Evolutionary conservation across 1,140 invertebrate genomes (phyloP).

Genomic region (Paramacrobiotus metropolitanus): DNA sequence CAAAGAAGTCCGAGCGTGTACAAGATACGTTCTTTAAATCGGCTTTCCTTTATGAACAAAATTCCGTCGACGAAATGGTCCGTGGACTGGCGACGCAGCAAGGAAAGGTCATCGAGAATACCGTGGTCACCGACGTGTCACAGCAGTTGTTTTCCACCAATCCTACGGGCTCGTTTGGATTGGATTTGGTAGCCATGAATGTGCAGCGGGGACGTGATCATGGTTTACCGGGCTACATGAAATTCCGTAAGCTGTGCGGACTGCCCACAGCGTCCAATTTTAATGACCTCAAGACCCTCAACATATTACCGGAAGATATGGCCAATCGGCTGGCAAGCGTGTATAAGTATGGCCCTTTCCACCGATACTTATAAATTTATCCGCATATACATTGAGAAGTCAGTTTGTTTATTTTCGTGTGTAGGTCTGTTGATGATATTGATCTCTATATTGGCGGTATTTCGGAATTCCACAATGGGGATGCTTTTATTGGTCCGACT

Average conservation of each 20-base stretch:
- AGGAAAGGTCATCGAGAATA: background rate
- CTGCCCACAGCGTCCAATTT: background rate
- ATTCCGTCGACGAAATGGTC: slow-evolving; percentile 24
- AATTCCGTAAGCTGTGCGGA: slow-evolving; percentile 33
- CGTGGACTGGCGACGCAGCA: slow-evolving; percentile 16
- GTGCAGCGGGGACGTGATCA: slow-evolving; percentile 79
- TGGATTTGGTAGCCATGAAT: slow-evolving; percentile 80
- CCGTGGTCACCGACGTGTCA: background rate
- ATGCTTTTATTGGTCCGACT: slow-evolving; percentile 26
- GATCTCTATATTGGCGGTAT: slow-evolving; percentile 82
- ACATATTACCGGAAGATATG: slow-evolving; percentile 6
- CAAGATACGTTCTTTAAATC: slow-evolving; percentile 26
- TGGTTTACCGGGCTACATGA: slow-evolving; percentile 71
- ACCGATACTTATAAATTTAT: too few species aligned
- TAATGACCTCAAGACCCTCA: background rate
- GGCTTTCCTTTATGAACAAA: slow-evolving; percentile 22
- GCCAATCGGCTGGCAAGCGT: slow-evolving; percentile 6
- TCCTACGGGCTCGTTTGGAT: slow-evolving; percentile 44
- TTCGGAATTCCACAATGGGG: background rate
- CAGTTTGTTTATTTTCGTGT: slow-evolving; percentile 9
- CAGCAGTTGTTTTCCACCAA: background rate
- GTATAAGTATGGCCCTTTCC: slow-evolving; percentile 6
- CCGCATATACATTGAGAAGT: too few species aligned
- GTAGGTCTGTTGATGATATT: slow-evolving; percentile 53
- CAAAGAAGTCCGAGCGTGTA: slow-evolving; percentile 19